These are phyloP conservation scores for Chrysomela aeneicollis DNA, from an alignment of 2,888 invertebrate species.

Conservation along the genomic window DNA sequence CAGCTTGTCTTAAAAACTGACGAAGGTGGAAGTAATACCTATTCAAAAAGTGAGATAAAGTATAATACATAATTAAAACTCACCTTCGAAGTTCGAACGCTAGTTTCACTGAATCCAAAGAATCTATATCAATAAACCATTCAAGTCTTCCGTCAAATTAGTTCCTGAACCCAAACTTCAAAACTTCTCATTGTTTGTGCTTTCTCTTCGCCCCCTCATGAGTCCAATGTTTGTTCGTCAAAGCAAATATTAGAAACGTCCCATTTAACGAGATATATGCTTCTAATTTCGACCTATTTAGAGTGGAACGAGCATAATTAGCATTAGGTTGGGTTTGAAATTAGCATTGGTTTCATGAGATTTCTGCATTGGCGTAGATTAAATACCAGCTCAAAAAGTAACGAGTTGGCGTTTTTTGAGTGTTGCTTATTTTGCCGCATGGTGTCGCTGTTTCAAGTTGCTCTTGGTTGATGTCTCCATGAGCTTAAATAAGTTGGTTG, in stretches of 20 bases:
- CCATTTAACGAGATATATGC: slow-evolving; percentile 33
- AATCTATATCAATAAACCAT: not conserved
- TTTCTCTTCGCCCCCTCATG: slow-evolving; percentile 5
- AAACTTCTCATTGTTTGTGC: not conserved
- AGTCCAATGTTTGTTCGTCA: slow-evolving; percentile 30
- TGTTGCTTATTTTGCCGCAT: too few relatives aligned
- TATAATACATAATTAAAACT: too few relatives aligned
- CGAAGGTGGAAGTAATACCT: too few relatives aligned
- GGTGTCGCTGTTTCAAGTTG: too few relatives aligned
- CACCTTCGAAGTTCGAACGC: not conserved
- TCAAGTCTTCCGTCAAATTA: not conserved
- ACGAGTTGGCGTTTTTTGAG: too few relatives aligned
- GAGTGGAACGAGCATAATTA: slow-evolving; percentile 21
- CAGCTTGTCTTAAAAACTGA: too few relatives aligned
- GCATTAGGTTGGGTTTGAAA: slow-evolving; percentile 15
- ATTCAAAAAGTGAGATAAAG: too few relatives aligned
- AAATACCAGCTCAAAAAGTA: too few relatives aligned
- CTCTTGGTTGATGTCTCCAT: too few relatives aligned
- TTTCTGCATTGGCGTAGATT: too few relatives aligned
- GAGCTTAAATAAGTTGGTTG: too few relatives aligned
- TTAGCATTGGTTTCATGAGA: too few relatives aligned
- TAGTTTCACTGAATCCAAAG: not conserved
- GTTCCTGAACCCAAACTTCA: not conserved
- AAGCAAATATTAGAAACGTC: slow-evolving; percentile 27
- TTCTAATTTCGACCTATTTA: slow-evolving; percentile 33